A percentile compares a stretch with the other conserved stretches of the same genome.
phyloP scores from a whole-genome alignment of 2,113 vertebrate genomes.

The Percina caprodes region DNA sequence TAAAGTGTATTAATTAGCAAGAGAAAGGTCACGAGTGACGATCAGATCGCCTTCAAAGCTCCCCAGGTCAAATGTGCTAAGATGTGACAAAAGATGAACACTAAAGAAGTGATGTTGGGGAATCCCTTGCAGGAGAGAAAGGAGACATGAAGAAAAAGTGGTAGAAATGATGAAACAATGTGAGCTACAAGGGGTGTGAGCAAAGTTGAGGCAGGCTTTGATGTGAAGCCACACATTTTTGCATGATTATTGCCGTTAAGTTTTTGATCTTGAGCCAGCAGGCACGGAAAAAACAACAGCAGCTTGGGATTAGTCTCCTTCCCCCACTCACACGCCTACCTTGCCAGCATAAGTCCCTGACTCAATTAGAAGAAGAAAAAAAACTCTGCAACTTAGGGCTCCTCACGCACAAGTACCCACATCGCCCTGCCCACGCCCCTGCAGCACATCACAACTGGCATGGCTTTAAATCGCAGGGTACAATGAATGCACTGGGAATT shows the following conservation, averaged over 20 bases:
- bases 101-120: too few relatives aligned
- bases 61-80: background rate
- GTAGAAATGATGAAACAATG: conserved; percentile 74
- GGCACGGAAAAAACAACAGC: conserved; percentile 79
- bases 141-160: conserved; percentile 32
- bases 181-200: conserved; percentile 64
- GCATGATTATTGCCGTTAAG: conserved; percentile 79
- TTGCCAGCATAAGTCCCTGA: conserved; percentile 81
- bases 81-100: conserved; percentile 29
- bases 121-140: conserved; percentile 8
- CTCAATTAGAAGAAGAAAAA: conserved; percentile 71
- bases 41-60: conserved; percentile 43
- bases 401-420: conserved; percentile 76
- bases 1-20: conserved; percentile 31
- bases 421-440: conserved; percentile 73
- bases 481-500: conserved; percentile 59
- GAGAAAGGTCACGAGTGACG: conserved; percentile 52
- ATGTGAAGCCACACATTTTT: conserved; percentile 78
- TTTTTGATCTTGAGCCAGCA: conserved; percentile 83
- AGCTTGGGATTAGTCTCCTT: conserved; percentile 79
- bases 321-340: conserved; percentile 80
- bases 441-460: conserved; percentile 66
- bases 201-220: conserved; percentile 78
- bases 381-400: conserved; percentile 78
- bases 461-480: conserved; percentile 55